These are phyloP conservation scores for Homarus americanus DNA, from an alignment of 1,140 invertebrate species.

Conservation along the genomic window DNA sequence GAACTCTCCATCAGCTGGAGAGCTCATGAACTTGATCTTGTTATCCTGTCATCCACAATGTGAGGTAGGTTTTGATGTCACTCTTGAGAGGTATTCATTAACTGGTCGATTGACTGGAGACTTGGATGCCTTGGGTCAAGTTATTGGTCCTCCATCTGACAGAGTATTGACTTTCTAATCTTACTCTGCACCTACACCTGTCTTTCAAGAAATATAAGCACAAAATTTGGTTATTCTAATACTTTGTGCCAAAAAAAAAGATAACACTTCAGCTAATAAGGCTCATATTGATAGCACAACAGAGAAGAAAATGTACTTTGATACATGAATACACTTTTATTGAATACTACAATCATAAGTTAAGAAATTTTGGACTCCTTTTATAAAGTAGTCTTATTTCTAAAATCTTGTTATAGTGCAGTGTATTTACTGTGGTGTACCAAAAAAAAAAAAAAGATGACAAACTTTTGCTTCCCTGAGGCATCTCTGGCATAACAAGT, in stretches of 20 bases:
- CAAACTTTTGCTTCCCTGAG: slow-evolving; percentile 19
- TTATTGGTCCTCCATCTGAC: neutral
- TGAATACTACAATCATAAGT: slow-evolving; percentile 51
- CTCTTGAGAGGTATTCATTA: too few relatives aligned
- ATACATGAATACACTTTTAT: slow-evolving; percentile 56
- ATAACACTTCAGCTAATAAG: slow-evolving; percentile 29
- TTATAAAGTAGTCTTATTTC: slow-evolving; percentile 59
- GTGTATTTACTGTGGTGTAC: slow-evolving; percentile 36
- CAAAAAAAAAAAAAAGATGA: slow-evolving; percentile 20
- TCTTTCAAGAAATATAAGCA: slow-evolving; percentile 66
- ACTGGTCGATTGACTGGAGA: neutral
- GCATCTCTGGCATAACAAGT: slow-evolving; percentile 15
- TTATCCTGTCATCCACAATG: neutral
- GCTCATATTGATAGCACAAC: slow-evolving; percentile 44
- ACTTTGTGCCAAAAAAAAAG: slow-evolving; percentile 62
- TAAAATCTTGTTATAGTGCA: slow-evolving; percentile 47
- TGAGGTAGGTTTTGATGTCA: neutral
- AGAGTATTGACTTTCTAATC: neutral
- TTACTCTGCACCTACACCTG: slow-evolving; percentile 52
- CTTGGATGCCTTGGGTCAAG: neutral
- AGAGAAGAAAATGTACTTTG: slow-evolving; percentile 46
- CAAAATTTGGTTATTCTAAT: slow-evolving; percentile 62
- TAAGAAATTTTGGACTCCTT: slow-evolving; percentile 56
- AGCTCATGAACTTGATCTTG: neutral
- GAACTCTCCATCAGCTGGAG: slow-evolving; percentile 2